phyloP scores from a whole-genome alignment of 2,888 invertebrate species.

The Subacronicta megacephala region DNA sequence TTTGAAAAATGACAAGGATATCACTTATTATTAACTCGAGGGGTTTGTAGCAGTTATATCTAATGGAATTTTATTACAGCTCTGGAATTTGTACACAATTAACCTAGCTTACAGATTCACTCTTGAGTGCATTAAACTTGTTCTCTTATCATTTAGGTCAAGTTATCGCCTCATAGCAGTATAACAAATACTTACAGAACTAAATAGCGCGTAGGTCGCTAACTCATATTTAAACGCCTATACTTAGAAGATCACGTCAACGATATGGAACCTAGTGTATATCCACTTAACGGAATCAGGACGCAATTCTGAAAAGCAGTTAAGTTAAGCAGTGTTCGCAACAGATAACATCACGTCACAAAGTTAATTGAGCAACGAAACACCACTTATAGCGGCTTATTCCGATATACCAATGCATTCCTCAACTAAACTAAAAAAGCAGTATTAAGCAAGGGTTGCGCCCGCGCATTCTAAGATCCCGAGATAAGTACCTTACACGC shows the following conservation, averaged over 20 bases:
- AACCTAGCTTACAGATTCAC: too few relatives aligned
- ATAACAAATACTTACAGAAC: slow-evolving; percentile 16
- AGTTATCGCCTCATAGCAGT: slow-evolving; percentile 8
- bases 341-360: slow-evolving; percentile 55
- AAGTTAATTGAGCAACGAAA: slow-evolving; percentile 64
- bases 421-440: slow-evolving; percentile 51
- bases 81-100: too few relatives aligned
- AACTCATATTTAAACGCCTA: slow-evolving; percentile 48
- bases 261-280: slow-evolving; percentile 45
- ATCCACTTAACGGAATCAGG: slow-evolving; percentile 55
- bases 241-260: slow-evolving; percentile 39
- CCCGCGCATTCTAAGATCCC: slow-evolving; percentile 77
- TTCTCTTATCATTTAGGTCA: slow-evolving; percentile 28
- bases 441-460: slow-evolving; percentile 73
- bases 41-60: too few relatives aligned
- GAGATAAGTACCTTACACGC: slow-evolving; percentile 75
- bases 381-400: slow-evolving; percentile 54
- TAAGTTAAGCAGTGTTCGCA: slow-evolving; percentile 41
- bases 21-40: too few relatives aligned
- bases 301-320: slow-evolving; percentile 44
- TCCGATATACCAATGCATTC: slow-evolving; percentile 57
- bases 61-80: too few relatives aligned
- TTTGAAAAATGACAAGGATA: too few relatives aligned
- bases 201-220: slow-evolving; percentile 36
- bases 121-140: background rate